Percentiles rank a stretch among this genome's conserved stretches.
Conservation (phyloP, 2,888 invertebrate genomes). For the Dryomyza anilis region DNA sequence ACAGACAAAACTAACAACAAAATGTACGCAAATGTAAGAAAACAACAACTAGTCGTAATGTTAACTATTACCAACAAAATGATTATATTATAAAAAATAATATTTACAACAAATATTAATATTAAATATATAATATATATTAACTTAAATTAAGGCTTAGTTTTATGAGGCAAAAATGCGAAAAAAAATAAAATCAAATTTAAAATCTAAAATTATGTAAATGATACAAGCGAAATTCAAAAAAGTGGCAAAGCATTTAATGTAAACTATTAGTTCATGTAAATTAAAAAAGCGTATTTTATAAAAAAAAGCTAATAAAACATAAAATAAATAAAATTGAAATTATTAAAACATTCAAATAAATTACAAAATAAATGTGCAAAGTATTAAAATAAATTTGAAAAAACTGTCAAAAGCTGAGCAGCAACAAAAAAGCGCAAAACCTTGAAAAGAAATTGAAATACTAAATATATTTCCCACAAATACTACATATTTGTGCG, state of each 20-base stretch:
- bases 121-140: slow-evolving; percentile 27
- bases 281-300: no score
- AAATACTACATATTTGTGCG: no score
- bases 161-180: slow-evolving; percentile 13
- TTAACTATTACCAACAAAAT: slow-evolving; percentile 48
- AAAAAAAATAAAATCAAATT: neutral
- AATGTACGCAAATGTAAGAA: slow-evolving; percentile 27
- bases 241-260: slow-evolving; percentile 21
- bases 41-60: slow-evolving; percentile 52
- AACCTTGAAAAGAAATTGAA: no score
- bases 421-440: no score
- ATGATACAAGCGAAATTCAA: slow-evolving; percentile 21
- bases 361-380: no score
- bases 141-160: slow-evolving; percentile 19
- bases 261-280: slow-evolving; percentile 24
- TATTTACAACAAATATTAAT: slow-evolving; percentile 12
- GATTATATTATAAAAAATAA: slow-evolving; percentile 35
- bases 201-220: neutral
- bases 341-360: no score
- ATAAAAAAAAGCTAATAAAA: no score
- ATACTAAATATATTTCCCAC: no score
- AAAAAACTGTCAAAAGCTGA: no score
- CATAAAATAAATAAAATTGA: no score
- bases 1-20: slow-evolving; percentile 20
- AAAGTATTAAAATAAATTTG: no score